phyloP scores from a whole-genome alignment of 2,797 vertebrate genomes.

The Takifugu ocellatus region DNA sequence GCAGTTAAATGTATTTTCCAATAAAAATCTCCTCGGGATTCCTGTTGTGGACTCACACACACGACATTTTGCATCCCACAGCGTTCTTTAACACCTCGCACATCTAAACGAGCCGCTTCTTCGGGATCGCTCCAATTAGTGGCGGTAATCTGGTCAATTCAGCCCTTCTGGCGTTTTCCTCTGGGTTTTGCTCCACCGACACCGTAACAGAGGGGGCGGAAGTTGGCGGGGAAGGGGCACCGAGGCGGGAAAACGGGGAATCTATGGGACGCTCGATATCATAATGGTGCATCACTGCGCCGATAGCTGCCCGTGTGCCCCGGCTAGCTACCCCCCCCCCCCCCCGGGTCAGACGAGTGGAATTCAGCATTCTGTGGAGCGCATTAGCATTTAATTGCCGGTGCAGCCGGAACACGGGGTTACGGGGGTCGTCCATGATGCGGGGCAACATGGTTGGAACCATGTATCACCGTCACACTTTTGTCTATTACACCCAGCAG shows the following conservation, averaged over 20 bases:
- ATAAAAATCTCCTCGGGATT: background rate
- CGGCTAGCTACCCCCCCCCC: slow-evolving; percentile 35
- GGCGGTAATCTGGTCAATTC: slow-evolving; percentile 65
- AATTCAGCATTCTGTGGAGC: slow-evolving; percentile 52
- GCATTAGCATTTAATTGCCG: slow-evolving; percentile 68
- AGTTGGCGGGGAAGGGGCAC: slow-evolving; percentile 7
- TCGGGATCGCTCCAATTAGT: slow-evolving; percentile 61
- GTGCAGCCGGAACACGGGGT: slow-evolving; percentile 47
- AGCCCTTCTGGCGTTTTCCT: slow-evolving; percentile 40
- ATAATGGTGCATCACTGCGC: slow-evolving; percentile 66
- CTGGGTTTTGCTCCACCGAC: slow-evolving; percentile 29
- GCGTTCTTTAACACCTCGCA: slow-evolving; percentile 44
- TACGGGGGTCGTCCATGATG: slow-evolving; percentile 56
- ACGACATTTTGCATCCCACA: slow-evolving; percentile 10
- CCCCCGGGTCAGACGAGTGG: slow-evolving; percentile 58
- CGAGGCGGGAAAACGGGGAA: slow-evolving; percentile 6
- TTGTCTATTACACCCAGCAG: slow-evolving; percentile 41
- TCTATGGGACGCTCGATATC: slow-evolving; percentile 56
- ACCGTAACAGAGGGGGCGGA: background rate
- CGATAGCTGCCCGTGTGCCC: slow-evolving; percentile 38
- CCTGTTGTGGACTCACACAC: slow-evolving; percentile 12
- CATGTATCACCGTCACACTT: slow-evolving; percentile 43
- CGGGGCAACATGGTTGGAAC: slow-evolving; percentile 30
- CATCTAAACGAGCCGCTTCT: slow-evolving; percentile 55
- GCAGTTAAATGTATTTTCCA: no score